Percentiles rank a stretch among this genome's conserved stretches.
phyloP scores from a whole-genome alignment of 2,113 vertebrate genomes.

The Melierax canorus region DNA sequence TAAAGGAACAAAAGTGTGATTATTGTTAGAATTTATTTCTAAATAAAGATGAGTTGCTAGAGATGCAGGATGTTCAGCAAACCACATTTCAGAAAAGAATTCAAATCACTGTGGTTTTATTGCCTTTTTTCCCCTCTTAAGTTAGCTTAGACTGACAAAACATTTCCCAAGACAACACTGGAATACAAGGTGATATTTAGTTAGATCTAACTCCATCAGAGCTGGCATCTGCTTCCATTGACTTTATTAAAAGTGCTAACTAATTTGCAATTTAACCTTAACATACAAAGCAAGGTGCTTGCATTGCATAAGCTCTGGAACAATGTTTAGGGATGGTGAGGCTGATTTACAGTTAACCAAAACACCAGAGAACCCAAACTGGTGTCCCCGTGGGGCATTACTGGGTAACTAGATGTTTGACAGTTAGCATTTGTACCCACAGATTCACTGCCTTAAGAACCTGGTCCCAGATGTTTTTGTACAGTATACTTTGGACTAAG shows the following conservation, averaged over 20 bases:
- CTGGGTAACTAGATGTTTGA: background rate
- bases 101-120: conserved; percentile 16
- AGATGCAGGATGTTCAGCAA: conserved; percentile 33
- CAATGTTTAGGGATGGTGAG: background rate
- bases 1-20: background rate
- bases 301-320: background rate
- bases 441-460: background rate
- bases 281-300: background rate
- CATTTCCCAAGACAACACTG: background rate
- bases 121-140: background rate
- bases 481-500: background rate
- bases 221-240: background rate
- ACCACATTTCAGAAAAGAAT: conserved; percentile 15
- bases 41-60: conserved; percentile 41
- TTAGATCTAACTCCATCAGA: background rate
- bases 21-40: conserved; percentile 6
- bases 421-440: background rate
- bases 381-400: background rate
- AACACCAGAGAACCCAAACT: background rate
- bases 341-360: background rate
- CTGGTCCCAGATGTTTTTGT: background rate
- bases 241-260: background rate
- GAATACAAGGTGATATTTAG: background rate
- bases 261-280: background rate
- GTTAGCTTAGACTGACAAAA: background rate